Conservation (phyloP, 2,888 invertebrate species). For the Harpalus rufipes region DNA sequence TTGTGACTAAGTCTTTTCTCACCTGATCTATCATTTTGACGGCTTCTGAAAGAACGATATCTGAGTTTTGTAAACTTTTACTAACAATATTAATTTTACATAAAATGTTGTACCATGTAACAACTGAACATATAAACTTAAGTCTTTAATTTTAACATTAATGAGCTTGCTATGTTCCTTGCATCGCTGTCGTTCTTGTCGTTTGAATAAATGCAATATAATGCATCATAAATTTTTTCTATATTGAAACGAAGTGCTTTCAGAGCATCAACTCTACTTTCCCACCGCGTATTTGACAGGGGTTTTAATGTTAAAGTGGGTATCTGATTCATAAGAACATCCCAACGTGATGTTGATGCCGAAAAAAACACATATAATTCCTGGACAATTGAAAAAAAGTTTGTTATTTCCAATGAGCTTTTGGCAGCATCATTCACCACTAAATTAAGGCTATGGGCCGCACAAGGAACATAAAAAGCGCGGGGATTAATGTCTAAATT, state of each 20-base stretch:
- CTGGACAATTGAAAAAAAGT: constrained; percentile 70
- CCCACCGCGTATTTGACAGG: constrained; percentile 69
- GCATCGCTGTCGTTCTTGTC: constrained; percentile 9
- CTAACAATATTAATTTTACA: not conserved
- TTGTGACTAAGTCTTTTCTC: too few species aligned
- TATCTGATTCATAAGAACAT: constrained; percentile 67
- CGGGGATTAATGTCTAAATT: constrained; percentile 69
- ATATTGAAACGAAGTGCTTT: constrained; percentile 68
- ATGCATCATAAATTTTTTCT: constrained; percentile 68
- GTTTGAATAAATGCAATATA: constrained; percentile 64
- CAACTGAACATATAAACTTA: constrained; percentile 18
- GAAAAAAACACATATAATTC: constrained; percentile 70
- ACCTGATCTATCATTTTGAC: too few species aligned
- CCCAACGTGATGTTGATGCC: constrained; percentile 69
- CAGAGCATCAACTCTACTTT: constrained; percentile 68
- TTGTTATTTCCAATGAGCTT: constrained; percentile 61
- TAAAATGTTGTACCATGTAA: constrained; percentile 7
- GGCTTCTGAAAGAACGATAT: not conserved
- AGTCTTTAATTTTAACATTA: constrained; percentile 67
- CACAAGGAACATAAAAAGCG: constrained; percentile 71
- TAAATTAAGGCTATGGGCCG: constrained; percentile 70
- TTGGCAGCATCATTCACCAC: constrained; percentile 71
- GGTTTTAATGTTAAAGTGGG: constrained; percentile 68
- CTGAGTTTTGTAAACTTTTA: not conserved
- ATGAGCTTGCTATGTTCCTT: constrained; percentile 12